phyloP scores from a whole-genome alignment of 2,888 invertebrate genomes.

The Clistopyga incitator region DNA sequence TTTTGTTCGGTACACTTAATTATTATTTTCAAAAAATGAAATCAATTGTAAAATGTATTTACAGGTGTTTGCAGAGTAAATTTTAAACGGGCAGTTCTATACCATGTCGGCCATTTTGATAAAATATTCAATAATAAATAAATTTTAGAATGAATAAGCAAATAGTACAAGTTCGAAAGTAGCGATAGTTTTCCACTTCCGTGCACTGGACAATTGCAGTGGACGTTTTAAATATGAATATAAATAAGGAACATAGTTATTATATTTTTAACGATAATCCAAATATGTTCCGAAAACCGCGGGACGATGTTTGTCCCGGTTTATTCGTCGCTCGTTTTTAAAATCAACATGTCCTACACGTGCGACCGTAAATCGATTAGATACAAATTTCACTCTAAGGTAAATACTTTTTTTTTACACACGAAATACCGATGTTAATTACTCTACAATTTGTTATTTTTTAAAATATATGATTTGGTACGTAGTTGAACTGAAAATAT shows the following conservation, averaged over 20 bases:
- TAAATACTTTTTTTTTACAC: constrained; percentile 21
- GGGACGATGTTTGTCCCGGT: not conserved
- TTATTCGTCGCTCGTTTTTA: constrained; percentile 13
- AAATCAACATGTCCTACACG: constrained; percentile 1
- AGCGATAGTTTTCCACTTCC: not conserved
- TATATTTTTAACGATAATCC: constrained; percentile 28
- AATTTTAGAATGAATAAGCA: not conserved
- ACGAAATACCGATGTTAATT: constrained; percentile 30
- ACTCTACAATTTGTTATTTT: constrained; percentile 21
- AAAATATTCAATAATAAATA: not conserved
- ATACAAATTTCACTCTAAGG: constrained; percentile 31
- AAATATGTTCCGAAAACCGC: constrained; percentile 8
- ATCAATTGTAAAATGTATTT: not conserved
- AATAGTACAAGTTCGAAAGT: not conserved
- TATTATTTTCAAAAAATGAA: not conserved
- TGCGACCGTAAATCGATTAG: constrained; percentile 2
- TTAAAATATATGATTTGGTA: constrained; percentile 13
- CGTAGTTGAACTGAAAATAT: not conserved
- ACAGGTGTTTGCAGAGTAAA: not conserved
- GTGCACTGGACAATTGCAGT: constrained; percentile 16
- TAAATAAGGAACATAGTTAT: constrained; percentile 50
- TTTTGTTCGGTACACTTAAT: not conserved
- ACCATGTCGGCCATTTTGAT: not conserved
- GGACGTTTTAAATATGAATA: constrained; percentile 39
- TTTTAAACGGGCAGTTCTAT: not conserved